Conservation (phyloP, 2,797 vertebrate species). For the Hylomyscus alleni region DNA sequence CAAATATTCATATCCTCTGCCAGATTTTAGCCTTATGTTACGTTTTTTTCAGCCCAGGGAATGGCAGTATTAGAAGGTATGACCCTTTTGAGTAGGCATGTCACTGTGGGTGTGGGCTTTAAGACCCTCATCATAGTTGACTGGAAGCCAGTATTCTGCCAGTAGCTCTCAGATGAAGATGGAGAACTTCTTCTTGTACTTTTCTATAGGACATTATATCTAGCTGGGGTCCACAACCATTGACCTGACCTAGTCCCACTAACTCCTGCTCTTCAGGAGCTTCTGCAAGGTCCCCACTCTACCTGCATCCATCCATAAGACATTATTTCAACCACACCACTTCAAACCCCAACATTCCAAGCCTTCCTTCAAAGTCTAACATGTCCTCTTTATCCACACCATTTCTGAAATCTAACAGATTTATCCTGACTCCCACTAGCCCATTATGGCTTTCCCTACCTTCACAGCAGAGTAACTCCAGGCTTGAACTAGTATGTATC, state of each 20-base stretch:
- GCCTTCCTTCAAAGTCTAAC: neutral
- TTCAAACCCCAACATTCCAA: neutral
- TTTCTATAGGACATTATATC: neutral
- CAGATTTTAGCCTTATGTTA: neutral
- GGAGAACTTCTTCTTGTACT: too few relatives aligned
- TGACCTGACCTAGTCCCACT: neutral
- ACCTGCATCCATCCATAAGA: neutral
- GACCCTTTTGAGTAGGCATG: too few relatives aligned
- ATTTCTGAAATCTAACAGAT: neutral
- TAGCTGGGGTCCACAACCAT: neutral
- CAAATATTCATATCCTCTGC: neutral
- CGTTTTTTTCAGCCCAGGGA: too few relatives aligned
- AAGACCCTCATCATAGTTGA: too few relatives aligned
- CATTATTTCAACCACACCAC: neutral
- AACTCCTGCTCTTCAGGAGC: neutral
- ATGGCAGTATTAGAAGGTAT: too few relatives aligned
- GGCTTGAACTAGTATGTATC: neutral
- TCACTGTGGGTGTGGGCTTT: too few relatives aligned
- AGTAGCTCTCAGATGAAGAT: too few relatives aligned
- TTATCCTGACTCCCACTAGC: neutral
- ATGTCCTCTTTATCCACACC: neutral
- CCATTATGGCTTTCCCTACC: neutral
- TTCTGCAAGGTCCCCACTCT: neutral
- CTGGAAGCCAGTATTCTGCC: too few relatives aligned
- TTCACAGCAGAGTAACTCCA: neutral